Evolutionary conservation across 2,113 vertebrate species (phyloP).

Genomic region (Prinia subflava): DNA sequence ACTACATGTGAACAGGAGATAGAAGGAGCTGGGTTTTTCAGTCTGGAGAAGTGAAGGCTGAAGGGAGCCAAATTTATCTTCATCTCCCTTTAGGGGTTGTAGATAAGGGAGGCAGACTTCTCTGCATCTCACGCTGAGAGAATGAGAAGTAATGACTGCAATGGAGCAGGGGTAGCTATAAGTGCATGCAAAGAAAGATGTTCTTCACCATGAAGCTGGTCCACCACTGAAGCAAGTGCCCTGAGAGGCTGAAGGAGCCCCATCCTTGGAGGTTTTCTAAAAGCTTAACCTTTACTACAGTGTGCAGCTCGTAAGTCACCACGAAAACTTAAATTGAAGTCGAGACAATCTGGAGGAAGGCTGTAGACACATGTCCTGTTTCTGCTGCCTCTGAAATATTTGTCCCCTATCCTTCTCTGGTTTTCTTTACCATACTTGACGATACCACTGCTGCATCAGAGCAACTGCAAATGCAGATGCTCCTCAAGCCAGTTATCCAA

Average conservation of each 20-base stretch:
- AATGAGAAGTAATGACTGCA: neutral
- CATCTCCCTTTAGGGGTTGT: neutral
- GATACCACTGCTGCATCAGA: neutral
- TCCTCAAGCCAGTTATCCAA: neutral
- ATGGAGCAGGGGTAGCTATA: neutral
- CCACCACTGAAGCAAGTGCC: neutral
- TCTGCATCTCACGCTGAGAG: neutral
- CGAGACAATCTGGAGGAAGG: neutral
- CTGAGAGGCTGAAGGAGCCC: neutral
- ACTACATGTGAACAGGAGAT: neutral
- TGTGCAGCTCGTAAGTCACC: fast-evolving
- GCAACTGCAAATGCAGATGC: neutral
- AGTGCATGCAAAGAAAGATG: neutral
- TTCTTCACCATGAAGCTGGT: neutral
- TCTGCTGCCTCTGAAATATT: neutral
- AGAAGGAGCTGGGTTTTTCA: neutral
- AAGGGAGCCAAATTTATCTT: neutral
- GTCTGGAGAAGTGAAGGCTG: neutral
- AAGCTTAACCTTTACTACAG: neutral
- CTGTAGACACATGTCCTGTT: fast-evolving
- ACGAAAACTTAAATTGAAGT: neutral
- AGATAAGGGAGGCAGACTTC: neutral
- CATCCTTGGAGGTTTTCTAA: neutral
- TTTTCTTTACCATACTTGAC: neutral
- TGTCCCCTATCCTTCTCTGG: neutral